A percentile compares a stretch with the other conserved stretches of the same genome.
phyloP scores from a whole-genome alignment of 2,113 vertebrate genomes.

The Edolisoma coerulescens region DNA sequence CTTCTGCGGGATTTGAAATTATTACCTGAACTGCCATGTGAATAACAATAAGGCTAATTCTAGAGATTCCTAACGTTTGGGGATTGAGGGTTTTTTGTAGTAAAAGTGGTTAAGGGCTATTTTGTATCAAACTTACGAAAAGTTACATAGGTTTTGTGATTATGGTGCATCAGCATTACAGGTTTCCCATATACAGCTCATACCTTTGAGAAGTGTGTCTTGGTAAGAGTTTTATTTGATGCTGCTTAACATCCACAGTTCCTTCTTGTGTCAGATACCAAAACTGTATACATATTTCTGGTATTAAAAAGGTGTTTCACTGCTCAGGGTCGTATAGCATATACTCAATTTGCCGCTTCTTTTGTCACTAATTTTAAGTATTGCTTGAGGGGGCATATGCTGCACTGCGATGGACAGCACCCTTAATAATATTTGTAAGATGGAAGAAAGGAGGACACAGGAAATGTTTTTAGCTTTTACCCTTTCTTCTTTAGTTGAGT shows the following conservation, averaged over 20 bases:
- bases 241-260: neutral
- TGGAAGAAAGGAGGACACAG: neutral
- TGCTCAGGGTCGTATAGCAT: neutral
- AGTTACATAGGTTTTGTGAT: neutral
- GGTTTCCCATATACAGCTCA: neutral
- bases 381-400: neutral
- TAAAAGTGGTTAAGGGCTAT: neutral
- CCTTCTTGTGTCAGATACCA: neutral
- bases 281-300: neutral
- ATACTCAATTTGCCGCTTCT: neutral
- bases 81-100: neutral
- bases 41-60: neutral
- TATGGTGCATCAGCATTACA: neutral
- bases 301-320: neutral
- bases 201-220: neutral
- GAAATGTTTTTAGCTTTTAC: neutral
- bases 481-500: neutral
- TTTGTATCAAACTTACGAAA: neutral
- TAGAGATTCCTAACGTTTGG: neutral
- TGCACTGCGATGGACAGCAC: neutral
- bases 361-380: neutral
- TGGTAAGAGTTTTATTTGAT: neutral
- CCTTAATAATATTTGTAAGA: neutral
- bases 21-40: neutral
- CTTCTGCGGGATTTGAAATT: neutral